phyloP scores from a whole-genome alignment of 2,113 vertebrate genomes.

The Macheiramphus alcinus region DNA sequence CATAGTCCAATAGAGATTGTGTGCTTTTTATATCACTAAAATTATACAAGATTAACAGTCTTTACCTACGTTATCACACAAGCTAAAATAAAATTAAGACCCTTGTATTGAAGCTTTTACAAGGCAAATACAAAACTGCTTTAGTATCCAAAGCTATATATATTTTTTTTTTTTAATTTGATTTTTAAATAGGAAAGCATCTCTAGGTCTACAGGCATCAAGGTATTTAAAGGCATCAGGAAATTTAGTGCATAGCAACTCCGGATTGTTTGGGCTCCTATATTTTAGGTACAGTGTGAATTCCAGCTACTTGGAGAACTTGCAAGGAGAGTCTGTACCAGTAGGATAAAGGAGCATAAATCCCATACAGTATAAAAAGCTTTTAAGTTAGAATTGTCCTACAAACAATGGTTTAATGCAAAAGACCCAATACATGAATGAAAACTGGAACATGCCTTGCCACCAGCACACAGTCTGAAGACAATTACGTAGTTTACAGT shows the following conservation, averaged over 20 bases:
- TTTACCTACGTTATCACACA: conserved; percentile 77
- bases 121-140: conserved; percentile 82
- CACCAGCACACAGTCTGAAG: background rate
- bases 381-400: conserved; percentile 57
- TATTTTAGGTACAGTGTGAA: conserved; percentile 63
- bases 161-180: conserved; percentile 59
- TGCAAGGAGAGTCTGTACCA: conserved; percentile 50
- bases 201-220: conserved; percentile 92
- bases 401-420: conserved; percentile 47
- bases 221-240: conserved; percentile 93
- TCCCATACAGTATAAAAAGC: conserved; percentile 58
- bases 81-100: conserved; percentile 77
- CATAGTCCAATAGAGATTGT: conserved; percentile 82
- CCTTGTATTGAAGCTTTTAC: conserved; percentile 79
- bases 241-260: conserved; percentile 94
- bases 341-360: conserved; percentile 57
- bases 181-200: conserved; percentile 79
- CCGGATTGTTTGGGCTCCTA: conserved; percentile 76
- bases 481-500: background rate
- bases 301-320: conserved; percentile 66
- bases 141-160: conserved; percentile 75
- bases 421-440: conserved; percentile 17
- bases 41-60: conserved; percentile 74
- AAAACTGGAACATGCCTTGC: conserved; percentile 37
- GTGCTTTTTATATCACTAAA: conserved; percentile 79